A percentile compares a stretch with the other conserved stretches of the same genome.
These are phyloP conservation scores for Ips typographus DNA, from an alignment of 1,140 invertebrate species.

Conservation along the genomic window DNA sequence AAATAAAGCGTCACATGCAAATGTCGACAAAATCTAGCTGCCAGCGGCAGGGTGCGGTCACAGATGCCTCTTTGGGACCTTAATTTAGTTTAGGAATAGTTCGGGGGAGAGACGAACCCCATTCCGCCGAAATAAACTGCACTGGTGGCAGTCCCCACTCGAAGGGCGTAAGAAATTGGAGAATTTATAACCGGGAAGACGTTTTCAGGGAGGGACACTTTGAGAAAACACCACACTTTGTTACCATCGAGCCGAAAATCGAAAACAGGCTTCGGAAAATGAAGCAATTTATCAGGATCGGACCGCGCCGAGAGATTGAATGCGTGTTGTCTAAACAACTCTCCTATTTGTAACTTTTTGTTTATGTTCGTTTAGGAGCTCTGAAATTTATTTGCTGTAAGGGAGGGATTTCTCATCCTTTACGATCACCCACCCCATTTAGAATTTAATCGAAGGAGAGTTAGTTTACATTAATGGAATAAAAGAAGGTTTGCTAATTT, in stretches of 20 bases:
- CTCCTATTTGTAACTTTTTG: slow-evolving; percentile 18
- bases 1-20: slow-evolving; percentile 53
- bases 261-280: slow-evolving; percentile 29
- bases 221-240: slow-evolving; percentile 36
- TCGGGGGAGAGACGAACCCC: slow-evolving; percentile 44
- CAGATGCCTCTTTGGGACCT: slow-evolving; percentile 52
- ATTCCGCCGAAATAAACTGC: slow-evolving; percentile 45
- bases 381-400: not conserved
- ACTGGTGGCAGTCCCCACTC: slow-evolving; percentile 33
- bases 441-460: too few species aligned
- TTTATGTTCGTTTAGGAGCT: not conserved
- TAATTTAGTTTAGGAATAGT: slow-evolving; percentile 54
- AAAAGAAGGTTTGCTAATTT: too few species aligned
- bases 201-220: slow-evolving; percentile 34
- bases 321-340: slow-evolving; percentile 13
- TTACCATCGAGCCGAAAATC: slow-evolving; percentile 32
- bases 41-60: slow-evolving; percentile 50
- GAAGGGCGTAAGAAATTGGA: slow-evolving; percentile 49
- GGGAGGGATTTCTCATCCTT: too few species aligned
- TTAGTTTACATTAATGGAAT: too few species aligned
- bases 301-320: slow-evolving; percentile 22
- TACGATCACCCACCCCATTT: too few species aligned
- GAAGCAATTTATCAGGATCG: slow-evolving; percentile 35
- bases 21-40: slow-evolving; percentile 46
- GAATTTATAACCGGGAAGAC: slow-evolving; percentile 51